Conservation (phyloP, 2,113 vertebrate species). For the Centropus unirufus region DNA sequence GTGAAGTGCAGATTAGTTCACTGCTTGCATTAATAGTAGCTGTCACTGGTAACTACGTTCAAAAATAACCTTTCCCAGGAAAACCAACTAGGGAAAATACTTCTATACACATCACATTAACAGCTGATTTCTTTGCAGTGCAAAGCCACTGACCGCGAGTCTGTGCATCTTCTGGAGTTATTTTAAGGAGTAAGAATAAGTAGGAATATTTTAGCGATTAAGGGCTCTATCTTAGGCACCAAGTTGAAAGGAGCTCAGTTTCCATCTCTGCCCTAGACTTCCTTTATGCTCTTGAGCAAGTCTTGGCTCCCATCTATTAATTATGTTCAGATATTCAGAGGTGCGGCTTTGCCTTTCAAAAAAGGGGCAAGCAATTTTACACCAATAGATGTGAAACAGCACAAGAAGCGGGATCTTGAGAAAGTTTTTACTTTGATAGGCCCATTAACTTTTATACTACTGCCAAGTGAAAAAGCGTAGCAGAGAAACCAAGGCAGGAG, state of each 20-base stretch:
- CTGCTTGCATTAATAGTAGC: background rate
- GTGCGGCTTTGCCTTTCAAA: background rate
- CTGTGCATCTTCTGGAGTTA: background rate
- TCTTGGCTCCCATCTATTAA: background rate
- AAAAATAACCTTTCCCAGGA: slow-evolving; percentile 2
- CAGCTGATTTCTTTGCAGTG: background rate
- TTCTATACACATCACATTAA: background rate
- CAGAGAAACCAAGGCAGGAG: background rate
- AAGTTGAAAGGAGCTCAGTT: background rate
- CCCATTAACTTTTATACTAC: background rate
- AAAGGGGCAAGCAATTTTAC: background rate
- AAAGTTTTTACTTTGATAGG: background rate
- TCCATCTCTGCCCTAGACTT: background rate
- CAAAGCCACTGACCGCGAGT: background rate
- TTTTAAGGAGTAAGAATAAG: background rate
- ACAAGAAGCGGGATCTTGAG: background rate
- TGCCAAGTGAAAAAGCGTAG: background rate
- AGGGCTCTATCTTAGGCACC: background rate
- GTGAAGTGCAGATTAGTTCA: slow-evolving; percentile 35
- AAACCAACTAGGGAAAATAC: background rate
- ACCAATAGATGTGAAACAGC: background rate
- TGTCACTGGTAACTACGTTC: background rate
- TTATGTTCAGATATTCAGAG: background rate
- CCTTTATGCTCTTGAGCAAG: background rate
- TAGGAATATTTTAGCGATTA: background rate